Evolutionary conservation across 2,113 vertebrate species (phyloP), one percentile per base, ranked within the genome.

Genomic region (Bos javanicus): DNA sequence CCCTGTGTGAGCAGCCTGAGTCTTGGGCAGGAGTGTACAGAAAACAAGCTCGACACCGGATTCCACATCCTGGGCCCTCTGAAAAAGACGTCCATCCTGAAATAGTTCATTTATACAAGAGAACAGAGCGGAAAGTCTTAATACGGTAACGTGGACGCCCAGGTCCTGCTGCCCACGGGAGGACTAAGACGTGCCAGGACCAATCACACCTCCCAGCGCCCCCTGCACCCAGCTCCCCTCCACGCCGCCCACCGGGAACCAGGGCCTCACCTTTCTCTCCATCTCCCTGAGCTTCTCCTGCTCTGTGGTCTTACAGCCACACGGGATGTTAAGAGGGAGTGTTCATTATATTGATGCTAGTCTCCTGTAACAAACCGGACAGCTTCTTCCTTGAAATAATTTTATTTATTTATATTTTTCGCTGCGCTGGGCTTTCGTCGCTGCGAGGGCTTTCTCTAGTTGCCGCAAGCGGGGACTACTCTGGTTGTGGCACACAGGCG

Each of bases 171-270:
- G 0, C 26, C 81, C 4, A 0, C 90, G 4, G 8, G 12, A 46
- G 87, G 59, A 26, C 46, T 5, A 23, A 76, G 23, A 12, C 8
- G 0, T 0, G 0, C 39, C 39, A 1, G 60, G 33, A 43, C 33
- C 39, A 8, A 1, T 10, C 19, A 1, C 6, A 1, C 5, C 19
- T 15, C 26, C 11, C 12, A 14, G 3, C 1, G 15, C n/a, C 33
- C 36, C 30, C 1, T 43, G 12, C 10, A 0, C 30, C 48, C 2
- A 5, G 11, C 28, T 0, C 0, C 43, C 71, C 30, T 0, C 17
- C 11, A 2, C 1, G 15, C 64, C 0, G 3, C 14, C 86, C 26
- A 0, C 48, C 2, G 5, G 76, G 3, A 4, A 2, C 64, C 30
- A 0, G 4, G 1, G 17, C 3, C 14, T 17, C 7, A 8, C 23